phyloP scores from a whole-genome alignment of 1,140 invertebrate species.

The Heliothis subflexa region DNA sequence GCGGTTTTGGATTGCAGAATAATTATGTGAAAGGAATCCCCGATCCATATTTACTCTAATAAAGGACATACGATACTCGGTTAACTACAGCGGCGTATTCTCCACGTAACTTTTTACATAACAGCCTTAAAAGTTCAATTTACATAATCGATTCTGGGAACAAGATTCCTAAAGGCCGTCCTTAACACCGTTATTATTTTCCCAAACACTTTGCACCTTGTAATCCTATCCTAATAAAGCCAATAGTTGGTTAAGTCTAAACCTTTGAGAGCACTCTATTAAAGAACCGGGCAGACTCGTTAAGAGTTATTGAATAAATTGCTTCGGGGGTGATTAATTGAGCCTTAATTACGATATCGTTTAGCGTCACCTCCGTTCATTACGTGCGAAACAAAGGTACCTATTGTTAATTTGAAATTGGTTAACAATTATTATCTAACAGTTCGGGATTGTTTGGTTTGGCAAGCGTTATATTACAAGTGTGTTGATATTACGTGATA shows the following conservation, averaged over 20 bases:
- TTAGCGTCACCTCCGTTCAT: slow-evolving; percentile 72
- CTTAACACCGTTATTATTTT: slow-evolving; percentile 19
- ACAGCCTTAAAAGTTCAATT: slow-evolving; percentile 7
- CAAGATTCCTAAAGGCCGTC: too few species aligned
- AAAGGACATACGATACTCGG: neutral
- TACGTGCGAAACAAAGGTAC: slow-evolving; percentile 52
- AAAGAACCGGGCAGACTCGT: slow-evolving; percentile 60
- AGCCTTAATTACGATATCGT: slow-evolving; percentile 79
- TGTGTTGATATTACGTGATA: too few species aligned
- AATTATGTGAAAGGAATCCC: too few species aligned
- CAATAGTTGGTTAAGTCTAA: slow-evolving; percentile 19
- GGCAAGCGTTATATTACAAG: neutral
- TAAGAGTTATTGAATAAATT: slow-evolving; percentile 80
- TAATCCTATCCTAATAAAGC: slow-evolving; percentile 16
- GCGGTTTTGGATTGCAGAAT: too few species aligned
- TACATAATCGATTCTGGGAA: slow-evolving; percentile 8
- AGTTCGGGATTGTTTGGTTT: neutral
- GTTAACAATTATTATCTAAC: slow-evolving; percentile 38
- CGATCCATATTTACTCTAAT: too few species aligned
- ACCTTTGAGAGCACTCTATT: slow-evolving; percentile 51
- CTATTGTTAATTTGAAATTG: slow-evolving; percentile 41
- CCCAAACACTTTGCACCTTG: slow-evolving; percentile 18
- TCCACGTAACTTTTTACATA: neutral
- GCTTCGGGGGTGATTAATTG: slow-evolving; percentile 73
- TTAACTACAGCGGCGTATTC: neutral